These are phyloP conservation scores for Halocaridina rubra DNA, from an alignment of 2,888 invertebrate species.

Conservation along the genomic window DNA sequence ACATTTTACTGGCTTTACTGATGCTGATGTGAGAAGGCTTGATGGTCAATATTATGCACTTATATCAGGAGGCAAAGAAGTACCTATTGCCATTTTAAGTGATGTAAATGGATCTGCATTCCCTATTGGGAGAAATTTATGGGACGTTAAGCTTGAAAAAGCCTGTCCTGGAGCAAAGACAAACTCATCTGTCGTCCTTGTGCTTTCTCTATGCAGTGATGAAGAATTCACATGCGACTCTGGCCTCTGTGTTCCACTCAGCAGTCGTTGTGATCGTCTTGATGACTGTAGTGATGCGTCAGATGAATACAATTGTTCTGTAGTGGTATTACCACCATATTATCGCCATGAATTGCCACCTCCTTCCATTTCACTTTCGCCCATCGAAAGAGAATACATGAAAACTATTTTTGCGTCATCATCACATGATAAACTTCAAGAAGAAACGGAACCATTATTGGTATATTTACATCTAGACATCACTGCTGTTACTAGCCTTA, in stretches of 20 bases:
- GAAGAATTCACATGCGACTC: not conserved
- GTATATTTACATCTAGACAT: not conserved
- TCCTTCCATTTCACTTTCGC: not conserved
- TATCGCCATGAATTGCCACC: not conserved
- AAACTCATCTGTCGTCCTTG: not conserved
- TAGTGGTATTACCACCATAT: not conserved
- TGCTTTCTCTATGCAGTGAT: not conserved
- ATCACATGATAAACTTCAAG: not conserved
- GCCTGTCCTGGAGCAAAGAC: not conserved
- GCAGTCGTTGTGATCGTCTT: not conserved
- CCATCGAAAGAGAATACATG: not conserved
- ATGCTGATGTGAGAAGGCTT: not conserved
- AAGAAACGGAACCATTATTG: not conserved
- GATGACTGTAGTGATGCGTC: conserved; percentile 6
- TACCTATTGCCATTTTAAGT: not conserved
- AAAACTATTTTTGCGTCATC: not conserved
- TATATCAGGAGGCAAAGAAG: not conserved
- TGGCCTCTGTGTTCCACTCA: not conserved
- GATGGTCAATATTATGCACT: not conserved
- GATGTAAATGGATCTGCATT: not conserved
- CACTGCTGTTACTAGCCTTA: not conserved
- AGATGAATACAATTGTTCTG: not conserved
- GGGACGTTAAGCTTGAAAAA: not conserved
- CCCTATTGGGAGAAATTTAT: not conserved
- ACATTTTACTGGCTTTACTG: not conserved